Evolutionary conservation across 2,797 vertebrate genomes (phyloP).

Genomic region (Sphenopsis melanotis): DNA sequence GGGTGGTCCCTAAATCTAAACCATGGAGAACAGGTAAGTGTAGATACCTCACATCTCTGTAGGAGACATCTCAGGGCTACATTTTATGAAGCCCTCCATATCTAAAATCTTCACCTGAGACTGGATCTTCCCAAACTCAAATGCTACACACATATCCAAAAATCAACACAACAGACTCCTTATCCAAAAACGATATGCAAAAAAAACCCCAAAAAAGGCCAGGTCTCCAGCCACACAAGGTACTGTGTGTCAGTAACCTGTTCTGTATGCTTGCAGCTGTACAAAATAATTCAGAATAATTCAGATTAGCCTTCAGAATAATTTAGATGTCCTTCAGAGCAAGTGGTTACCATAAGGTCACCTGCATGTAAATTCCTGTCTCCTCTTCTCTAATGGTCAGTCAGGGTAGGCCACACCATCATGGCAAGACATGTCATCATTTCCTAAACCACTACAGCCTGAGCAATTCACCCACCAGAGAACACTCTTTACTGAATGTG

Average conservation of each 20-base stretch:
- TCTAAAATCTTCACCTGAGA: background rate
- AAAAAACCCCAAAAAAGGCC: too few relatives aligned
- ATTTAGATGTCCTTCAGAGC: background rate
- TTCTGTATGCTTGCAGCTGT: background rate
- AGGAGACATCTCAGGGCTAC: background rate
- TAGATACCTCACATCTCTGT: background rate
- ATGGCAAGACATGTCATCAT: background rate
- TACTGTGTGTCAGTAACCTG: background rate
- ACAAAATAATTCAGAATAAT: background rate
- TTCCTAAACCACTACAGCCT: background rate
- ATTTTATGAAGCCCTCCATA: background rate
- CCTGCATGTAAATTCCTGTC: background rate
- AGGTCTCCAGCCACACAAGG: background rate
- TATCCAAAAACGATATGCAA: background rate
- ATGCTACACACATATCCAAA: background rate
- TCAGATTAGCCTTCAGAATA: background rate
- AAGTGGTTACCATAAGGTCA: background rate
- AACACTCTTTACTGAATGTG: background rate
- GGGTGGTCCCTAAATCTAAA: background rate
- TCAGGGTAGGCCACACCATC: background rate
- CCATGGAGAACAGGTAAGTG: accelerated
- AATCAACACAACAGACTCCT: accelerated
- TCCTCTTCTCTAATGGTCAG: background rate
- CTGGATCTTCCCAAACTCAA: background rate
- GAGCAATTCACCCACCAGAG: background rate